Conservation (phyloP, 2,113 vertebrate genomes). For the Chitala chitala region DNA sequence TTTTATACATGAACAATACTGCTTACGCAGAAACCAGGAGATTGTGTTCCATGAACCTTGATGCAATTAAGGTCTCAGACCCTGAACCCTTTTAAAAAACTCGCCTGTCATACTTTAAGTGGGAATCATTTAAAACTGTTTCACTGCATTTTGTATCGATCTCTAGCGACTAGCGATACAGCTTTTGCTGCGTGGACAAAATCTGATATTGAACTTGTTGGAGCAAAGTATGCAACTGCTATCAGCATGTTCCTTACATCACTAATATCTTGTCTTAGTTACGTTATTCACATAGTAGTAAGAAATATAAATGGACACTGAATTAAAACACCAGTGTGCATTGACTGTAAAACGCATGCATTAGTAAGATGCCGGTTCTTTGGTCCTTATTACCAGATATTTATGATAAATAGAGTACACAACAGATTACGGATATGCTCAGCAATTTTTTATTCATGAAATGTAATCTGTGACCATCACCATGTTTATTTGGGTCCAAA, state of each 20-base stretch:
- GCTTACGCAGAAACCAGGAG: slow-evolving; percentile 57
- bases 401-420: neutral
- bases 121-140: slow-evolving; percentile 63
- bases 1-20: slow-evolving; percentile 48
- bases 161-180: slow-evolving; percentile 60
- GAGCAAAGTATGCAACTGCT: slow-evolving; percentile 54
- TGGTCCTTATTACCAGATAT: neutral
- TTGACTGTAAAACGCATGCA: too few species aligned
- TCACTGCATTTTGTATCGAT: slow-evolving; percentile 60
- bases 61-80: slow-evolving; percentile 51
- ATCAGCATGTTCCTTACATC: neutral
- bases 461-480: too few species aligned
- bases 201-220: slow-evolving; percentile 58
- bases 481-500: too few species aligned
- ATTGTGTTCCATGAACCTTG: slow-evolving; percentile 54
- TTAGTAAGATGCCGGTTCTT: too few species aligned
- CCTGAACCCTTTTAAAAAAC: slow-evolving; percentile 64
- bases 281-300: neutral
- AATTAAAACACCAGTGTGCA: neutral
- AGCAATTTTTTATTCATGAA: neutral
- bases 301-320: too few species aligned
- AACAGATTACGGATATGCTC: neutral
- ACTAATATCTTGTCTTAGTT: neutral
- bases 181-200: slow-evolving; percentile 58
- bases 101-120: slow-evolving; percentile 57